Percentiles rank a stretch among this genome's conserved stretches.
Evolutionary conservation across 2,888 invertebrate genomes (phyloP).

Genomic region (Plemyria rubiginata): DNA sequence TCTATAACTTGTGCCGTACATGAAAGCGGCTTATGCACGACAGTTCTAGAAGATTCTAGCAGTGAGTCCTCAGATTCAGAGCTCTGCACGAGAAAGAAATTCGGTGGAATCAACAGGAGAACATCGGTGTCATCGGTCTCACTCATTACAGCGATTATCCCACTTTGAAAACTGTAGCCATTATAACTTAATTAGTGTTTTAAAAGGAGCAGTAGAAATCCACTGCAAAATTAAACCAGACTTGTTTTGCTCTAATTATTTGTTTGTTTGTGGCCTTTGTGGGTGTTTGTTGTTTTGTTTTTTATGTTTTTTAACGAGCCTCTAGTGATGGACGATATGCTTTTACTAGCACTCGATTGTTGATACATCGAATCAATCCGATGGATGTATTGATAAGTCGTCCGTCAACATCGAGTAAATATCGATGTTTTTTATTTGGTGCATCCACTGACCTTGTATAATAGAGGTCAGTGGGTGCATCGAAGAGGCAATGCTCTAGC

Average conservation of each 20-base stretch:
- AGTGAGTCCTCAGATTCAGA: slow-evolving; percentile 83
- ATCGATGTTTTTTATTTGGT: too few relatives aligned
- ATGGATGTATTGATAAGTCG: too few relatives aligned
- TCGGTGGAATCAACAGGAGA: slow-evolving; percentile 91
- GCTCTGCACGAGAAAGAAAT: slow-evolving; percentile 87
- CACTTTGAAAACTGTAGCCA: slow-evolving; percentile 56
- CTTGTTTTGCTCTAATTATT: neutral
- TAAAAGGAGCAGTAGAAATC: too few relatives aligned
- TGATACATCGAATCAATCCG: too few relatives aligned
- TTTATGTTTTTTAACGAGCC: too few relatives aligned
- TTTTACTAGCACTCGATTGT: too few relatives aligned
- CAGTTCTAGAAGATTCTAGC: slow-evolving; percentile 74
- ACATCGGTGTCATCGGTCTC: slow-evolving; percentile 92
- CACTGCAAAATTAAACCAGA: neutral
- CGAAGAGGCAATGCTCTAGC: too few relatives aligned
- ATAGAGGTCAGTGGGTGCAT: too few relatives aligned
- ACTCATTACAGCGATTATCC: slow-evolving; percentile 73
- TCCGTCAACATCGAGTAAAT: too few relatives aligned
- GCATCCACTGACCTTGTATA: too few relatives aligned
- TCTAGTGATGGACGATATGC: too few relatives aligned
- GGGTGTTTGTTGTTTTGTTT: too few relatives aligned
- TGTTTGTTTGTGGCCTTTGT: neutral
- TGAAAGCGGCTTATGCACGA: slow-evolving; percentile 73
- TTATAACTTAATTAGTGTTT: slow-evolving; percentile 47
- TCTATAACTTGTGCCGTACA: slow-evolving; percentile 79